Base-by-base conservation (phyloP, 2,797 vertebrate genomes). In the Novumbra hubbsi region DNA sequence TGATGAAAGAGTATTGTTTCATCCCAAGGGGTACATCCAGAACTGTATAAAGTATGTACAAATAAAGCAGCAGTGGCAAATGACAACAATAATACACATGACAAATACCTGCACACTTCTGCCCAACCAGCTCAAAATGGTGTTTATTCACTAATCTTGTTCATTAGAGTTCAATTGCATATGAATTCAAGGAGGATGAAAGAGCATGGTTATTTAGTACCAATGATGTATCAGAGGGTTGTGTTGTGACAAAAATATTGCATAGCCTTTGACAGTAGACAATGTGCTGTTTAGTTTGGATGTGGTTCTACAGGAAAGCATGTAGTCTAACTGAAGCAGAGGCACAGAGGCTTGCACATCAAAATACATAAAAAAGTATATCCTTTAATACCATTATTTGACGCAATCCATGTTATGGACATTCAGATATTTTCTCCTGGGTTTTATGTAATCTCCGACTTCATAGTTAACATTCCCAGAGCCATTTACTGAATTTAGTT, bases 1-100 rank as follows among this genome's bases (percentile, higher is more conserved):
- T 90, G 90, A 92, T 93, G 90, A 92, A 92, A 90, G 90, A 91
- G 82, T 90, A 91, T 91, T 90, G 90, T 89, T 92, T 85, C 87
- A 88, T 89, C 90, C 87, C 88, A 78, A 85, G 84, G 65, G 71
- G 73, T 80, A 81, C 86, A 83, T 81, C 83, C 88, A 92, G 90
- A 79, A 82, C 71, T 75, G 88, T 89, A 87, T 89, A 91, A 79
- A 82, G 70, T 75, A 89, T 89, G 87, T 89, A 91, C 91, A 89
- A 91, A 91, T 88, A 90, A 89, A 88, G 92, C 85, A 81, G 83
- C 75, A 71, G 28, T 28, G 32, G 52, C 77, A 85, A 89, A 87
- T 80, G 80, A 84, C 85, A 86, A 84, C 84, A 70, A 75, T 84
- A 87, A 90, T 88, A 87, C 88, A 90, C 83, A 80, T 80, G 76